Evolutionary conservation across 2,888 invertebrate genomes (phyloP), one percentile per base, ranked within the genome.

Genomic region (Lobophora halterata): DNA sequence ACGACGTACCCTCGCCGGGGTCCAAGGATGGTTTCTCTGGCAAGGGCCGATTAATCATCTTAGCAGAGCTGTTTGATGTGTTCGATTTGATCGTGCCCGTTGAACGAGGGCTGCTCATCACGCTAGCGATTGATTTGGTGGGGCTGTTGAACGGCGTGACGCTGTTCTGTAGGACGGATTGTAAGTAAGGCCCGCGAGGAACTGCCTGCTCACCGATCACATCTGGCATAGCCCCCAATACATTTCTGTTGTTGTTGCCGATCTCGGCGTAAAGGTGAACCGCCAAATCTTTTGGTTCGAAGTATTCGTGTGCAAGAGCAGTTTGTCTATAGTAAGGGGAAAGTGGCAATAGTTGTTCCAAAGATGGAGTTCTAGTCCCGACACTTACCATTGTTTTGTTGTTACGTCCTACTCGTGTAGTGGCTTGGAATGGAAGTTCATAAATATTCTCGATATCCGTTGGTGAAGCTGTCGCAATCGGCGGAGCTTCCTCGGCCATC

Each of bases 41-140:
- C 18, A 93, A 74, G n/a, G 93, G 93, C 49, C 93, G 83, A 58
- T 92, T 90, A 13, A 91, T 85, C 91, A 92, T 92, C 57, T 88
- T 90, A 12, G 71, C 79, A 1, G 83, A 79, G n/a, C 80, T 75
- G 16, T 80, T 82, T 1, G 89, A 86, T 5, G 69, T 46, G 31
- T 61, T 65, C 1, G 77, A 74, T 52, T 72, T 74, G 2, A 74
- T 65, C 2, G 78, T 73, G 0, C 76, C 71, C 7, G 58, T 65
- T 6, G 61, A 58, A 4, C 54, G 61, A 1, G 76, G 67, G 29
- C 53, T 67, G 12, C 52, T 44, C 3, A 55, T 31, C 1, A 59
- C 39, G 63, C 60, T 75, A 25, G 46, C 62, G n/a, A 49, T 27
- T 2, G 68, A 52, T 49, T 69, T 74, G 2, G 53, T 38, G 1